These are phyloP conservation scores for Polypedilum vanderplanki DNA, from an alignment of 1,140 invertebrate species.

Conservation along the genomic window DNA sequence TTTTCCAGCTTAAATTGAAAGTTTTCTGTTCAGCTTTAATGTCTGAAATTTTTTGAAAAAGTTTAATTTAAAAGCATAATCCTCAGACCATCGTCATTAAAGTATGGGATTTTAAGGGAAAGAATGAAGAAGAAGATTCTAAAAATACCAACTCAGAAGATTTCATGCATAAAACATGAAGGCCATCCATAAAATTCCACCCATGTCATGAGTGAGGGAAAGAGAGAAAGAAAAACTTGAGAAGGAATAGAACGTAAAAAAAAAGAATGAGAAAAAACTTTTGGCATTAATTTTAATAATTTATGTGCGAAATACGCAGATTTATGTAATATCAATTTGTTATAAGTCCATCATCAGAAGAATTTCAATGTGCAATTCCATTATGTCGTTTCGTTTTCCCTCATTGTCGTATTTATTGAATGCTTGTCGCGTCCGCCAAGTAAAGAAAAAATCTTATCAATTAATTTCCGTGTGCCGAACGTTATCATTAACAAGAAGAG, in stretches of 20 bases:
- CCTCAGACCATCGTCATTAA: neutral
- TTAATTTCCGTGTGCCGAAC: slow-evolving; percentile 17
- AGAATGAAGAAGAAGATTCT: neutral
- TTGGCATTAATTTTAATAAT: slow-evolving; percentile 9
- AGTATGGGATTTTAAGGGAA: neutral
- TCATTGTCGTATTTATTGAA: neutral
- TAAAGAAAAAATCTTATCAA: slow-evolving; percentile 4
- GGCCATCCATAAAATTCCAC: neutral
- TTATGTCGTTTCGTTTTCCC: neutral
- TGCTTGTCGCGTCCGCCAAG: neutral
- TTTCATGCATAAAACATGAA: slow-evolving; percentile 3
- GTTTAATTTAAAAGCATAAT: neutral
- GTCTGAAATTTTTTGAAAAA: neutral
- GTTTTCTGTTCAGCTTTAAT: neutral
- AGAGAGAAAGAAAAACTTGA: neutral
- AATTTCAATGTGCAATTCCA: neutral
- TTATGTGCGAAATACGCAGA: slow-evolving; percentile 16
- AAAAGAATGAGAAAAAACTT: neutral
- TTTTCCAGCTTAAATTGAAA: neutral
- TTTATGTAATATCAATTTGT: slow-evolving; percentile 14
- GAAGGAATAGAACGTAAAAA: neutral
- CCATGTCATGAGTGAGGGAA: neutral
- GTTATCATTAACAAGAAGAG: slow-evolving; percentile 18
- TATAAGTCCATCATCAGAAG: slow-evolving; percentile 11
- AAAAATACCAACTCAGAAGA: neutral